Base-by-base conservation (phyloP, 2,113 vertebrate species). In the Chaetodon trifascialis region DNA sequence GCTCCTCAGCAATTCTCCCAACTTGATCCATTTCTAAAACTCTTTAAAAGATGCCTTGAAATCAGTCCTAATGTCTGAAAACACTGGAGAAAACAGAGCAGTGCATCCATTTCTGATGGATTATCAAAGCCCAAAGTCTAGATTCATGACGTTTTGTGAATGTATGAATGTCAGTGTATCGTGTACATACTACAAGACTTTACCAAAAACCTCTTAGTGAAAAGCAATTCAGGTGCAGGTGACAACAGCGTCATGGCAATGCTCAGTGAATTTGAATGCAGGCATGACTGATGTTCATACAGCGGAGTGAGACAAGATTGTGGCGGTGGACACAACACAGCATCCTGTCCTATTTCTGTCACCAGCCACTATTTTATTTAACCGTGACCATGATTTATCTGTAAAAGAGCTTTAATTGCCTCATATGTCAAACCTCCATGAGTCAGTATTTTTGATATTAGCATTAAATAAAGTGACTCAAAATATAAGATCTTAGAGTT, bases 71-170 rank as follows among this genome's bases (percentile, higher is more conserved):
- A 52, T 42, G 73, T 54, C 51, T 51, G 15, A 65, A 79, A 65
- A 76, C 85, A 79, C 80, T 86, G 85, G 80, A 71, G 44, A 21
- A 36, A 60, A 71, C 34, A 65, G 19, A 67, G 46, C n/a, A 42
- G 21, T 40, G 25, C 7, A 7, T 17, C 9, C 19, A 17, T 25
- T 64, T 16, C 67, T 69, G 47, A 42, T 56, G 9, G 11, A 55
- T 16, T 23, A 9, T 25, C 14, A 44, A 71, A 14, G 17, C 55
- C 14, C 49, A 34, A 54, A 12, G 56, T 34, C 25, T 34, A 17
- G 7, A 36, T 60, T 60, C 15, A 36, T 15, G 9, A 36, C 0
- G 42, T 44, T 9, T 17, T 49, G 9, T 49, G 25, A 7, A 69
- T 34, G 23, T 34, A 34, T 46, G 40, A 25, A 65, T 16, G 62